These are phyloP conservation scores for Caenorhabditis briggsae DNA, from an alignment of 1,140 invertebrate species.

Conservation along the genomic window DNA sequence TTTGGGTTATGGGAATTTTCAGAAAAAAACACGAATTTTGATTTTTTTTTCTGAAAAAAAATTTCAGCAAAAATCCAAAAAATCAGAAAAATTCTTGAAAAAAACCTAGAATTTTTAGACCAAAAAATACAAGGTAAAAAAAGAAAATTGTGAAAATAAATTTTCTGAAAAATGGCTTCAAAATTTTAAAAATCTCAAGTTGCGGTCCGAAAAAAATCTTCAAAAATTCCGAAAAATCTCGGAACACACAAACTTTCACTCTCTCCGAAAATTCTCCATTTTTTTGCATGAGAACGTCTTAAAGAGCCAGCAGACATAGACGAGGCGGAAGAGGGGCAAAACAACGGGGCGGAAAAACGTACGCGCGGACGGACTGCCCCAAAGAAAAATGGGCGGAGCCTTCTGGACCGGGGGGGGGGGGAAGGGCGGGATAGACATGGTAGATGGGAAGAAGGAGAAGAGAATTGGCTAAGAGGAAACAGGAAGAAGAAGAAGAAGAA, in stretches of 20 bases:
- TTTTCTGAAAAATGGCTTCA: no score
- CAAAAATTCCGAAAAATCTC: not conserved
- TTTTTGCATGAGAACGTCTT: not conserved
- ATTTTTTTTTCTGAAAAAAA: no score
- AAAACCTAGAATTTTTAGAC: no score
- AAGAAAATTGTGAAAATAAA: no score
- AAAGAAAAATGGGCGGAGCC: slow-evolving; percentile 7
- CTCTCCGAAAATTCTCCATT: not conserved
- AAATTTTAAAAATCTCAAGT: no score
- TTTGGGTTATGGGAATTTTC: not conserved
- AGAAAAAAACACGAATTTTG: no score
- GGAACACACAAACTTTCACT: not conserved
- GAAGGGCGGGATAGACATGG: slow-evolving; percentile 44
- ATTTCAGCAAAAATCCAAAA: no score
- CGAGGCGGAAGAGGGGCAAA: not conserved
- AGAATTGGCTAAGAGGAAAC: not conserved
- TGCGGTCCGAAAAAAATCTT: no score
- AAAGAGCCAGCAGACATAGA: not conserved
- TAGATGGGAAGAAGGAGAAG: not conserved
- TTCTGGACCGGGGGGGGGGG: not conserved
- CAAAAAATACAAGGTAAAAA: no score
- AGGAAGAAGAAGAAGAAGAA: not conserved
- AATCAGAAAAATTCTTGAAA: no score
- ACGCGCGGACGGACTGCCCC: not conserved
- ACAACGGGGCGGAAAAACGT: not conserved